Evolutionary conservation across 2,888 invertebrate species (phyloP), one percentile per base, ranked within the genome.

Genomic region (Rhogogaster chlorosoma): DNA sequence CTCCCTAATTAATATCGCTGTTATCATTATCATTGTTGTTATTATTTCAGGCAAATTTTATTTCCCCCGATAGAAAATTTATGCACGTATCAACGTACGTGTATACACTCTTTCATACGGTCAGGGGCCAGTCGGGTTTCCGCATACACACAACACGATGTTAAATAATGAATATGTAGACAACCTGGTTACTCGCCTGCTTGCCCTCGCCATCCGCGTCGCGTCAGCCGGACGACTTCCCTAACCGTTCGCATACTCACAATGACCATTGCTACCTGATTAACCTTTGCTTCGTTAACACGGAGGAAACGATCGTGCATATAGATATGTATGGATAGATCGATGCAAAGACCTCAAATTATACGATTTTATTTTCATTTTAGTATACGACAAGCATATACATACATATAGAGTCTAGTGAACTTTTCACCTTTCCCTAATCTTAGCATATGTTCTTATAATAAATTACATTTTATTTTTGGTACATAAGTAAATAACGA

Each of bases 191-290:
- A 7, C 32, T 61, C 12, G 26, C 26, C 22, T 26, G 26, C 26
- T 61, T 61, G 61, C 67, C 67, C 67, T 32, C 67, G 29, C 71
- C 71, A n/a, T 42, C 71, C n/a, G n/a, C 42, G n/a, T 61, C 9
- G 26, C 61, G 42, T 73, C 42, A 73, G 71, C 71, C 71, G 71
- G 42, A 73, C 71, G 71, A 73, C 38, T 38, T 73, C 71, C 71
- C 71, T 73, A 42, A 42, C 61, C 7, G 38, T 36, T 61, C 38
- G 80, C 80, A 80, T 80, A 80, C 22, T 80, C 80, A 80, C 80
- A 80, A 80, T 80, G 57, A 57, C 38, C 7, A n/a, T 80, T 12
- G 57, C 26, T 57, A 36, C 80, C 61, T 80, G 80, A 80, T 80
- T 80, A 80, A 80, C 80, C 80, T 80, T 80, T 80, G 61, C 57